phyloP scores from a whole-genome alignment of 1,140 invertebrate species.

The Dreissena polymorpha region DNA sequence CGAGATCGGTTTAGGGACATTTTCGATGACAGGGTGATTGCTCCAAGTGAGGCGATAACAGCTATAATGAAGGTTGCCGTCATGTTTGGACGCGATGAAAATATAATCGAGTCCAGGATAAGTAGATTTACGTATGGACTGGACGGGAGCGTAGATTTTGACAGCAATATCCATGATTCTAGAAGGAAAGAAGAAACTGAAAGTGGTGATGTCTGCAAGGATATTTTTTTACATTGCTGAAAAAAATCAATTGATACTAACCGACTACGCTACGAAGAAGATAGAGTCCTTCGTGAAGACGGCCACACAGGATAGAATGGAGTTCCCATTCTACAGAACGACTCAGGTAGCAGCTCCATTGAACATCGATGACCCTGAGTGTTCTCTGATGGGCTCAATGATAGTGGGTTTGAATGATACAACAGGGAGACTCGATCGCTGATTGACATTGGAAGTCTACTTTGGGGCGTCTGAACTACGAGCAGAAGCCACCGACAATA shows the following conservation, averaged over 20 bases:
- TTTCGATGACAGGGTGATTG: slow-evolving; percentile 25
- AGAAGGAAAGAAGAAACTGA: slow-evolving; percentile 33
- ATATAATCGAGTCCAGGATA: slow-evolving; percentile 22
- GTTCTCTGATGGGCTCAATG: slow-evolving; percentile 32
- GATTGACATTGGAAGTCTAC: slow-evolving; percentile 28
- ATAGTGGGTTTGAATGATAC: background rate
- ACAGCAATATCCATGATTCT: background rate
- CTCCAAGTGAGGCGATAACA: slow-evolving; percentile 22
- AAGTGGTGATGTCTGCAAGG: slow-evolving; percentile 30
- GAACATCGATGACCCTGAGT: slow-evolving; percentile 32
- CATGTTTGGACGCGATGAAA: slow-evolving; percentile 38
- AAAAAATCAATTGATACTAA: slow-evolving; percentile 6
- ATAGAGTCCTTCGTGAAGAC: slow-evolving; percentile 34
- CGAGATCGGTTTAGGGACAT: background rate
- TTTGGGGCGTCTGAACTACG: slow-evolving; percentile 31
- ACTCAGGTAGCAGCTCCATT: background rate
- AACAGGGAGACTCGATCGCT: background rate
- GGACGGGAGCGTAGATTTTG: slow-evolving; percentile 51
- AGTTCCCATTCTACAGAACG: slow-evolving; percentile 48
- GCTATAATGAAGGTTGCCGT: slow-evolving; percentile 41
- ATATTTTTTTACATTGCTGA: slow-evolving; percentile 32
- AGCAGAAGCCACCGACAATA: slow-evolving; percentile 39
- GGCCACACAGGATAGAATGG: slow-evolving; percentile 19
- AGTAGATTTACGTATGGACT: slow-evolving; percentile 40
- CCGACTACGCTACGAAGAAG: slow-evolving; percentile 5